These are phyloP conservation scores for Hypselothyrea guttata DNA, from an alignment of 2,888 invertebrate species.

Conservation along the genomic window DNA sequence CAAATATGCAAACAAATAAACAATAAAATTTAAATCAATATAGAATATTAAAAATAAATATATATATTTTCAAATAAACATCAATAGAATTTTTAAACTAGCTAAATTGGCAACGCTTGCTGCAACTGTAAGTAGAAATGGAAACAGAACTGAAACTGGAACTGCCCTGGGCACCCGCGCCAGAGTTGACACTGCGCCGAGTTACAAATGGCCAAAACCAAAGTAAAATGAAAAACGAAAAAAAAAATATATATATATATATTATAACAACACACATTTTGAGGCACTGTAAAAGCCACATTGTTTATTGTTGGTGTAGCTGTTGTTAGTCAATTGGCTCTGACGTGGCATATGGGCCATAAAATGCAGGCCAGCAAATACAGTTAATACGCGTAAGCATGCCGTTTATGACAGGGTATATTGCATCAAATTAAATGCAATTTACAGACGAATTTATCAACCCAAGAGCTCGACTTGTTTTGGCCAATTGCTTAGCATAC, in stretches of 20 bases:
- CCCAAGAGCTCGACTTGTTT: too few species aligned
- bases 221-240: not conserved
- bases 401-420: slow-evolving; percentile 22
- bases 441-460: not conserved
- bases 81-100: too few species aligned
- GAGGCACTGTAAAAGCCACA: slow-evolving; percentile 43
- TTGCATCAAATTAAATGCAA: slow-evolving; percentile 2
- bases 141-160: not conserved
- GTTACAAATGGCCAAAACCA: slow-evolving; percentile 35
- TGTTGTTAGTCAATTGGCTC: slow-evolving; percentile 41
- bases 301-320: slow-evolving; percentile 11
- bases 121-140: slow-evolving; percentile 3
- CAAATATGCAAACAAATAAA: too few species aligned
- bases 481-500: not conserved
- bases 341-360: slow-evolving; percentile 53
- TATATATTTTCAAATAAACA: too few species aligned
- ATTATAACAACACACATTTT: slow-evolving; percentile 31
- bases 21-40: too few species aligned
- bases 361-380: slow-evolving; percentile 53
- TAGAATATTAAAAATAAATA: too few species aligned
- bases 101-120: too few species aligned
- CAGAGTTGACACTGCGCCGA: slow-evolving; percentile 53
- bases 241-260: not conserved
- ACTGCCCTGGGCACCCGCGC: slow-evolving; percentile 17
- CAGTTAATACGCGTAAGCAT: slow-evolving; percentile 29